Conservation (phyloP, 2,113 vertebrate genomes). For the Plotosus lineatus region DNA sequence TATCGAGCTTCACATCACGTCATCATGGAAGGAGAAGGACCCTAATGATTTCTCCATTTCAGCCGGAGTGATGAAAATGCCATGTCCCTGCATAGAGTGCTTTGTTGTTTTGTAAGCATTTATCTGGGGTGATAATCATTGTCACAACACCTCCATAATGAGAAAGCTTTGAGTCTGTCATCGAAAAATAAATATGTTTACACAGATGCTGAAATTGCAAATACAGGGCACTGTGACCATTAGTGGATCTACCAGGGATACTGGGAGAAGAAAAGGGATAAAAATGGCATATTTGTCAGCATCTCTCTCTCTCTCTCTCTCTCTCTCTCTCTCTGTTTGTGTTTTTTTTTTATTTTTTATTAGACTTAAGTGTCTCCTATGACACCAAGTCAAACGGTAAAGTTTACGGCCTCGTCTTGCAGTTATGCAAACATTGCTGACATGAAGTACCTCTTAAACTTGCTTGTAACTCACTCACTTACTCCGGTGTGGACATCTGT, state of each 20-base stretch:
- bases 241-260: background rate
- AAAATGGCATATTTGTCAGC: constrained; percentile 17
- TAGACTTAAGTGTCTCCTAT: background rate
- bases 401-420: background rate
- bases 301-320: background rate
- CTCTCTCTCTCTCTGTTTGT: background rate
- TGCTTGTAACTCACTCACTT: constrained; percentile 10
- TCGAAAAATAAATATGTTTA: constrained; percentile 23
- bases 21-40: background rate
- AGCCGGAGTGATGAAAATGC: constrained; percentile 21
- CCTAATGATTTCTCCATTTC: constrained; percentile 23
- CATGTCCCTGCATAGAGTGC: constrained; percentile 1
- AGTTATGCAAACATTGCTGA: background rate
- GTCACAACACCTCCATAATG: constrained; percentile 20
- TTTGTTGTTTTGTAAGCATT: constrained; percentile 18
- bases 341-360: constrained; percentile 11
- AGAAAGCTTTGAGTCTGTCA: constrained; percentile 11
- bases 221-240: constrained; percentile 10
- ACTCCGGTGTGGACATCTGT: background rate
- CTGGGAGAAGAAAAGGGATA: background rate
- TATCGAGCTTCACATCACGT: constrained; percentile 2
- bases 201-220: constrained; percentile 20
- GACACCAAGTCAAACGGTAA: constrained; percentile 1
- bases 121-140: constrained; percentile 22
- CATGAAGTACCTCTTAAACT: background rate